phyloP scores from a whole-genome alignment of 2,888 invertebrate species.

The Bellardia pandia region DNA sequence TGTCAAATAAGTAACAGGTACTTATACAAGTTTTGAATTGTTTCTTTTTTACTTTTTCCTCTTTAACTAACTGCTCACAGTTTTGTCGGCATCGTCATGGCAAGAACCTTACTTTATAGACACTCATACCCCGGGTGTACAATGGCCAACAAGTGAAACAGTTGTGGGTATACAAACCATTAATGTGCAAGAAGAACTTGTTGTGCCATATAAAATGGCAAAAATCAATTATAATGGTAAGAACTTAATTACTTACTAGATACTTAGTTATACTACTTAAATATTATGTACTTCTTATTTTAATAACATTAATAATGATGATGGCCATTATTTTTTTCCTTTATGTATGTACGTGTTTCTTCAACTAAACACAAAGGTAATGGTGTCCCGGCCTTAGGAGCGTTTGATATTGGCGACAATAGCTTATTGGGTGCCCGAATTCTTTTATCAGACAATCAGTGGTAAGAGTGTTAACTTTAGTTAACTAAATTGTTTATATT shows the following conservation, averaged over 20 bases:
- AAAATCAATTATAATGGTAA: conserved; percentile 75
- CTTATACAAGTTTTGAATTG: background rate
- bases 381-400: conserved; percentile 72
- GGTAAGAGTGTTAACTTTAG: conserved; percentile 50
- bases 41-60: background rate
- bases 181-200: conserved; percentile 75
- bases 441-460: conserved; percentile 66
- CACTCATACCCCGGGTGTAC: conserved; percentile 68
- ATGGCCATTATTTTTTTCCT: background rate
- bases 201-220: conserved; percentile 74
- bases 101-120: conserved; percentile 73
- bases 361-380: conserved; percentile 59
- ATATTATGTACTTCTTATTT: background rate
- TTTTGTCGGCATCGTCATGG: conserved; percentile 67
- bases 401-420: conserved; percentile 75
- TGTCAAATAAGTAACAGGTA: background rate
- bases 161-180: conserved; percentile 69
- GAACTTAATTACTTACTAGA: background rate
- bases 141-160: conserved; percentile 59
- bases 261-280: background rate
- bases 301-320: background rate
- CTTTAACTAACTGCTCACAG: conserved; percentile 5
- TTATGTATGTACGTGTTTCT: background rate
- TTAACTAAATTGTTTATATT: background rate
- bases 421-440: conserved; percentile 74